These are phyloP conservation scores for Serilophus lunatus DNA, from an alignment of 2,113 vertebrate genomes.

Conservation along the genomic window DNA sequence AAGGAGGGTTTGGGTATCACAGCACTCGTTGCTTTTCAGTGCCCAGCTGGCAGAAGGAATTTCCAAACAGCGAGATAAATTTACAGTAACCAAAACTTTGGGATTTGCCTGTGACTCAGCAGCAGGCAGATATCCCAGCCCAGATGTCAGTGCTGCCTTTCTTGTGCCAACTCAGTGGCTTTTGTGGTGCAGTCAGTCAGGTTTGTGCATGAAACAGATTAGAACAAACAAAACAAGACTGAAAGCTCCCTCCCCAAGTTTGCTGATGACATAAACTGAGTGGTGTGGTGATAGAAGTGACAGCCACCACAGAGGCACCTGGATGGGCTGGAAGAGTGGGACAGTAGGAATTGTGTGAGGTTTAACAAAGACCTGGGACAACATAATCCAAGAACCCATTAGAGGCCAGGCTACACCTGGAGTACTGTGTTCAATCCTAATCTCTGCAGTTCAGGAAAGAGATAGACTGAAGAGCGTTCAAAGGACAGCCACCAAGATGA, in stretches of 20 bases:
- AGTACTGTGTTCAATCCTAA: not conserved
- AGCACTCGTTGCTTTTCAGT: not conserved
- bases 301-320: not conserved
- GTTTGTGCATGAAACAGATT: not conserved
- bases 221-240: not conserved
- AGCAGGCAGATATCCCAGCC: not conserved
- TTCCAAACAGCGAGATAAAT: not conserved
- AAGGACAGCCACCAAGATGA: not conserved
- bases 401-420: not conserved
- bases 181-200: not conserved
- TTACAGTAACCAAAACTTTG: not conserved
- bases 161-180: not conserved
- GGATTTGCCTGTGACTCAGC: not conserved
- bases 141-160: not conserved
- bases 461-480: not conserved
- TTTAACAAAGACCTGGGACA: not conserved
- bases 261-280: not conserved
- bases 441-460: not conserved
- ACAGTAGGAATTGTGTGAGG: not conserved
- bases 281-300: not conserved
- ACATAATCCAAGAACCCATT: not conserved
- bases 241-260: not conserved
- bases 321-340: not conserved
- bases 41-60: not conserved
- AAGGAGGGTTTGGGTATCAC: not conserved